A percentile compares a stretch with the other conserved stretches of the same genome.
Conservation (phyloP, 2,797 vertebrate species). For the Sandelia bainsii region DNA sequence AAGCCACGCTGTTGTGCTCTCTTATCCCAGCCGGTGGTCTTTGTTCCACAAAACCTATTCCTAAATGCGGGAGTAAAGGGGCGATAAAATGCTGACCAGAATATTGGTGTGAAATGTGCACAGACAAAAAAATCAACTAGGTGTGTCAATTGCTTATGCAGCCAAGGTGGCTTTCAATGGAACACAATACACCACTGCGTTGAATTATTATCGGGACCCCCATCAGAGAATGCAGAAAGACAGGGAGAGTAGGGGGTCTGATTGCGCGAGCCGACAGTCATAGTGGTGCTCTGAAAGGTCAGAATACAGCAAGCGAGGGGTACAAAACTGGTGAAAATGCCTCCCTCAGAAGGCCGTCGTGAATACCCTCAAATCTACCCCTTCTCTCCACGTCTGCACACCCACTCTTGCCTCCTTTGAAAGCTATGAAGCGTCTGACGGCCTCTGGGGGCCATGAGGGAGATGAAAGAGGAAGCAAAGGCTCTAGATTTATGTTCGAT, state of each 20-base stretch:
- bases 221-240: slow-evolving; percentile 39
- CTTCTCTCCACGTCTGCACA: slow-evolving; percentile 6
- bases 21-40: slow-evolving; percentile 79
- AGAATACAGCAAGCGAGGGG: slow-evolving; percentile 36
- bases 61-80: slow-evolving; percentile 27
- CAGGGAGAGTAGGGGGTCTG: slow-evolving; percentile 42
- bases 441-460: slow-evolving; percentile 44
- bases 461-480: slow-evolving; percentile 63
- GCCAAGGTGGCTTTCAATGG: slow-evolving; percentile 57
- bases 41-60: slow-evolving; percentile 60
- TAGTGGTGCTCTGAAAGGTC: slow-evolving; percentile 69
- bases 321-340: slow-evolving; percentile 56
- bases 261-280: slow-evolving; percentile 42
- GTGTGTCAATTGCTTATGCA: slow-evolving; percentile 58
- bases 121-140: slow-evolving; percentile 19
- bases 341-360: slow-evolving; percentile 54
- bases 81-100: slow-evolving; percentile 46
- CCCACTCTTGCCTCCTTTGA: slow-evolving; percentile 37
- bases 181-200: slow-evolving; percentile 55
- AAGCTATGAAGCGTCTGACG: slow-evolving; percentile 60
- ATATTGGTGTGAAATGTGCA: slow-evolving; percentile 43
- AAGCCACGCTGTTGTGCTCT: slow-evolving; percentile 68
- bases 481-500: slow-evolving; percentile 60
- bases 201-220: slow-evolving; percentile 65
- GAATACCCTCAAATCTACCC: slow-evolving; percentile 35